Percentiles rank a stretch among this genome's conserved stretches.
Conservation (phyloP, 2,797 vertebrate genomes). For the Tapera naevia region DNA sequence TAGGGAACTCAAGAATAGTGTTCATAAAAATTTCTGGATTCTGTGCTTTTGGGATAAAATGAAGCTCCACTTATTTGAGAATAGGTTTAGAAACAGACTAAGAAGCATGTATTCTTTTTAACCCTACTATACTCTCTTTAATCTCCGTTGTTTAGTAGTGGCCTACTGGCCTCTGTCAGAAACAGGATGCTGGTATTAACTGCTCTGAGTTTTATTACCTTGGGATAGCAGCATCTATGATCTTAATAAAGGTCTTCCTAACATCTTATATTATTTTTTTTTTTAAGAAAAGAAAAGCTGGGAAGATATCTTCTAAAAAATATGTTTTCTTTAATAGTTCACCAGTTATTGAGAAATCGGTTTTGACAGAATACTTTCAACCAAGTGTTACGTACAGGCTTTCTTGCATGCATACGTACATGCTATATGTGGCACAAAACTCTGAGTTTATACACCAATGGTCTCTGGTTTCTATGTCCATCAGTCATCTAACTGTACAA, state of each 20-base stretch:
- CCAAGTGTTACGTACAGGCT: fast-evolving
- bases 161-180: not conserved
- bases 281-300: no score
- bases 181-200: not conserved
- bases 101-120: not conserved
- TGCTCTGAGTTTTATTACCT: not conserved
- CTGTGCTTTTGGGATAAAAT: not conserved
- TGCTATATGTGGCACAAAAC: not conserved
- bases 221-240: not conserved
- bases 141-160: not conserved
- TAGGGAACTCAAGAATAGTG: not conserved
- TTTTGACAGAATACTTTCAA: not conserved
- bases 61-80: not conserved
- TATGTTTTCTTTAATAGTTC: not conserved
- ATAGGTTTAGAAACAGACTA: not conserved
- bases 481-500: not conserved
- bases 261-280: no score
- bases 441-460: not conserved
- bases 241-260: not conserved
- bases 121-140: not conserved
- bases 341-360: not conserved
- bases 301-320: not conserved
- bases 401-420: not conserved
- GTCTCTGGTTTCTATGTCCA: not conserved
- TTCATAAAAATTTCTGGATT: not conserved